Conservation (phyloP, 1,140 invertebrate genomes). For the Pemphigus obesinymphae region DNA sequence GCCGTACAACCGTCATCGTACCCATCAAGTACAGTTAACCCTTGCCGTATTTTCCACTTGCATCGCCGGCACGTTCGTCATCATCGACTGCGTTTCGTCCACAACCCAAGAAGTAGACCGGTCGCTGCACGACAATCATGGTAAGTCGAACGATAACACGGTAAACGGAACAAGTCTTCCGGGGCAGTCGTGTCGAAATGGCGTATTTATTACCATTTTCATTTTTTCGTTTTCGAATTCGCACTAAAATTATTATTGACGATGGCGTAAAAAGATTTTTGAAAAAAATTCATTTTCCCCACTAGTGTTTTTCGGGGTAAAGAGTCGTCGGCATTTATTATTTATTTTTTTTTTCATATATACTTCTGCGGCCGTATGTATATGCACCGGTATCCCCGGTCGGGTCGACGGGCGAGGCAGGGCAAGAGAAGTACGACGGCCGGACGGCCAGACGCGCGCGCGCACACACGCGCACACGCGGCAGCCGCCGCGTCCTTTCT, state of each 20-base stretch:
- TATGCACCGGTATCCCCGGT: not conserved
- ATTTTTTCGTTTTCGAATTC: too few species aligned
- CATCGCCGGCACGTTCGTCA: not conserved
- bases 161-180: too few species aligned
- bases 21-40: conserved; percentile 6
- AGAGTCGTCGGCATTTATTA: not conserved
- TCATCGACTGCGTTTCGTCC: not conserved
- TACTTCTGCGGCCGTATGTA: not conserved
- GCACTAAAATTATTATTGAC: too few species aligned
- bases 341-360: not conserved
- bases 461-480: not conserved
- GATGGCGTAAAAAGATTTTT: too few species aligned
- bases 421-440: not conserved
- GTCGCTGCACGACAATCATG: not conserved
- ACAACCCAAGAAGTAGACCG: not conserved
- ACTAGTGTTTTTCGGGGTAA: too few species aligned
- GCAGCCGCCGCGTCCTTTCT: conserved; percentile 27
- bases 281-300: too few species aligned
- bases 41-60: not conserved
- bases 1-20: not conserved
- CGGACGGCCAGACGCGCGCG: not conserved
- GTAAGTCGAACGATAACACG: not conserved
- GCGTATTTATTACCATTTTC: too few species aligned
- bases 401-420: not conserved
- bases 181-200: too few species aligned